These are phyloP conservation scores for Notothenia coriiceps DNA, from an alignment of 2,113 vertebrate species.

Conservation along the genomic window DNA sequence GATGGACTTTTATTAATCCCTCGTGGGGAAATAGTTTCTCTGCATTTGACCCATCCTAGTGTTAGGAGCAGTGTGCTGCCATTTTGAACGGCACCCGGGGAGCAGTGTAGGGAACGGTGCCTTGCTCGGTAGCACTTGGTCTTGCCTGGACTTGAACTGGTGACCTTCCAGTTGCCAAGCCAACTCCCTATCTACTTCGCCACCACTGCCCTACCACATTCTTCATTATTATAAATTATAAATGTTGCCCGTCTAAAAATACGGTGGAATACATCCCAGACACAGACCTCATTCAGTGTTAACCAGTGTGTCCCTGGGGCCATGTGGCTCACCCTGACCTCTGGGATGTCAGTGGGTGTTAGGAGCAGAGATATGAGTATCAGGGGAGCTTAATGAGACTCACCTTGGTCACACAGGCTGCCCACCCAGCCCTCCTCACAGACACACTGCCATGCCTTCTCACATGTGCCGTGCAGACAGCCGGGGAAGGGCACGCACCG, in stretches of 20 bases:
- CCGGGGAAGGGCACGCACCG: constrained; percentile 90
- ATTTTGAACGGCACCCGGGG: too few relatives aligned
- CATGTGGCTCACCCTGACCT: constrained; percentile 42
- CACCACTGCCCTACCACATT: too few relatives aligned
- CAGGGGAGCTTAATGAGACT: constrained; percentile 58
- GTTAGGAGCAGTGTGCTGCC: too few relatives aligned
- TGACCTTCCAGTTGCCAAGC: too few relatives aligned
- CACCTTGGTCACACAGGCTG: constrained; percentile 92
- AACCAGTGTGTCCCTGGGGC: background rate
- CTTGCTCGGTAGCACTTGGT: too few relatives aligned
- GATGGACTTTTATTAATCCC: too few relatives aligned
- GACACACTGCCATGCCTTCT: constrained; percentile 92
- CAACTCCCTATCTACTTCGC: too few relatives aligned
- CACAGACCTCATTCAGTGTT: background rate
- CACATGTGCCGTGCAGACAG: constrained; percentile 90
- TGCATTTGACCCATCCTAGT: too few relatives aligned
- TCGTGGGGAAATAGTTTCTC: too few relatives aligned
- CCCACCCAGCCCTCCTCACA: constrained; percentile 94
- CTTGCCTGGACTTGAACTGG: too few relatives aligned
- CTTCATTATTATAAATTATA: too few relatives aligned
- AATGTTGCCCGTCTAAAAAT: constrained; percentile 5
- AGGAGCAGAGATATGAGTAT: constrained; percentile 6
- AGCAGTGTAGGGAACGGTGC: too few relatives aligned
- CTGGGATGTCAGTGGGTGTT: background rate
- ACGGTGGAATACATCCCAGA: constrained; percentile 2